Conservation (phyloP, 2,113 vertebrate species). For the Callaeas wilsoni region DNA sequence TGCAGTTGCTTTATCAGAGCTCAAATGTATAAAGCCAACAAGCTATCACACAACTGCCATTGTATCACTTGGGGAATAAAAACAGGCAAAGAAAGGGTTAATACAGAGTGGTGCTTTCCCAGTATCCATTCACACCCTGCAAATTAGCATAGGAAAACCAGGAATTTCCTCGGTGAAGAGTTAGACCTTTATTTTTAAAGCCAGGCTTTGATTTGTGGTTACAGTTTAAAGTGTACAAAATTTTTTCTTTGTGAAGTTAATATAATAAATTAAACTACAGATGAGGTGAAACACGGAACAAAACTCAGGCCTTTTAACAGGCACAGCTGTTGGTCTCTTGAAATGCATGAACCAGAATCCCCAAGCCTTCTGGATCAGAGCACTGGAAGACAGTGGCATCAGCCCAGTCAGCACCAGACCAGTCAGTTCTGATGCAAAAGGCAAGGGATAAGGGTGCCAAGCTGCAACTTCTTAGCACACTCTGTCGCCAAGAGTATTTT, state of each 20-base stretch:
- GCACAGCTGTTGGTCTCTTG: background rate
- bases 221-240: background rate
- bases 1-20: background rate
- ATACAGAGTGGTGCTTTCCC: background rate
- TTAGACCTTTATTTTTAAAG: background rate
- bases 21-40: background rate
- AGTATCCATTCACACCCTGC: background rate
- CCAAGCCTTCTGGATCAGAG: background rate
- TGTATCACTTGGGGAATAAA: background rate
- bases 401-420: background rate
- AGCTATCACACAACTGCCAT: background rate
- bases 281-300: background rate
- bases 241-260: background rate
- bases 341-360: background rate
- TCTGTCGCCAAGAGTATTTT: background rate
- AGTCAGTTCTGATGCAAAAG: background rate
- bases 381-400: background rate
- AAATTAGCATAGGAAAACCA: background rate
- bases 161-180: background rate
- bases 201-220: conserved; percentile 14
- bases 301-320: background rate
- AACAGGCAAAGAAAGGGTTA: background rate
- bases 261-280: background rate
- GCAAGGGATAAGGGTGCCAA: background rate
- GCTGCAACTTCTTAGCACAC: background rate